Evolutionary conservation across 2,888 invertebrate species (phyloP).

Genomic region (Tricholauxania praeusta): DNA sequence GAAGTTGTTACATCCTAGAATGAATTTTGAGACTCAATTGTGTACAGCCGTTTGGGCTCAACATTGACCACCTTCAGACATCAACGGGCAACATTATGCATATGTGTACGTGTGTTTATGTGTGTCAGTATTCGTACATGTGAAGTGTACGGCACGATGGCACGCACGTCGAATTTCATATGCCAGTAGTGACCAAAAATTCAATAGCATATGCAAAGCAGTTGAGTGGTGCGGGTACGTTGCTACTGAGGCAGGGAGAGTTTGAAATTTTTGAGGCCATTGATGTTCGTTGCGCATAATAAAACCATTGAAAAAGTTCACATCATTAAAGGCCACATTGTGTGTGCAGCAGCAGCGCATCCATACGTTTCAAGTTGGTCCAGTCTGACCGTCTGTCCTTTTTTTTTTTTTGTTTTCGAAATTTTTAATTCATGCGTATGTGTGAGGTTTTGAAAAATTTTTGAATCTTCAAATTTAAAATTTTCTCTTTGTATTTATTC

Average conservation of each 20-base stretch:
- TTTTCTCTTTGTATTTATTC: conserved; percentile 20
- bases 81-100: too few relatives aligned
- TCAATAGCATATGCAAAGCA: conserved; percentile 26
- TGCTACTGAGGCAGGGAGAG: background rate
- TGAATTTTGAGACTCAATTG: conserved; percentile 29
- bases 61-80: background rate
- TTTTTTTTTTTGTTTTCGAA: too few relatives aligned
- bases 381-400: too few relatives aligned
- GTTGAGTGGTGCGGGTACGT: background rate
- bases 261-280: background rate
- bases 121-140: too few relatives aligned
- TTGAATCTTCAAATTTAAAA: conserved; percentile 17
- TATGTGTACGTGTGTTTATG: too few relatives aligned
- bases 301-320: conserved; percentile 36
- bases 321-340: conserved; percentile 35
- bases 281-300: conserved; percentile 26
- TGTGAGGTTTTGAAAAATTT: background rate
- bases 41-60: conserved; percentile 16
- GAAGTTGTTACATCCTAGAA: conserved; percentile 31
- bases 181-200: conserved; percentile 22
- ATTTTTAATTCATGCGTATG: background rate
- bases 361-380: too few relatives aligned
- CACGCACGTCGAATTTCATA: conserved; percentile 25
- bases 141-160: background rate
- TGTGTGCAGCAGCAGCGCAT: conserved; percentile 6